Conservation (phyloP, 2,113 vertebrate genomes). For the Gila orcuttii region DNA sequence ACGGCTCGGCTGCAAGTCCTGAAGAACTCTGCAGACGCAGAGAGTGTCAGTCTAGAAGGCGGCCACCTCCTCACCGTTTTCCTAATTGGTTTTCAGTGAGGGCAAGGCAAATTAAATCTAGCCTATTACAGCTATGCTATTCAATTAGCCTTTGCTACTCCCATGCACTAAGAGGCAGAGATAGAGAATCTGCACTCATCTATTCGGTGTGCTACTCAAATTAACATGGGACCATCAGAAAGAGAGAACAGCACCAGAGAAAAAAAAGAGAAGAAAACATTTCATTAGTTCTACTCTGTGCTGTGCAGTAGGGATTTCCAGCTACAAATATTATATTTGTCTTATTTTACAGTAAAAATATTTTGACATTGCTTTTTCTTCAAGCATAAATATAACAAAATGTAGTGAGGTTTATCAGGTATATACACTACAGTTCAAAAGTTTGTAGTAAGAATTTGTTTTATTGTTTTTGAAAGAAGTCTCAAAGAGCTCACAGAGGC, state of each 20-base stretch:
- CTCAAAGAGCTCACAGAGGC: not conserved
- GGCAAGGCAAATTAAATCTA: constrained; percentile 50
- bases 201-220: not conserved
- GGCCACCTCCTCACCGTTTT: not conserved
- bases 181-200: constrained; percentile 31
- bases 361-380: not conserved
- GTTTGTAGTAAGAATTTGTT: not conserved
- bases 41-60: constrained; percentile 14
- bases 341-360: not conserved
- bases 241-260: constrained; percentile 5
- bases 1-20: not conserved
- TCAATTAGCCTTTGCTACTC: constrained; percentile 50
- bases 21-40: constrained; percentile 11
- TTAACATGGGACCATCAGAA: constrained; percentile 23
- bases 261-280: not conserved
- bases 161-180: constrained; percentile 20
- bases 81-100: constrained; percentile 46
- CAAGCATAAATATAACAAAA: not conserved
- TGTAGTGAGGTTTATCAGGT: not conserved
- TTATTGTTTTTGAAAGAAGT: not conserved
- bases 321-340: not conserved
- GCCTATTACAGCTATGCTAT: constrained; percentile 43
- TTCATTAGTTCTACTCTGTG: not conserved
- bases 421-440: not conserved
- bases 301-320: not conserved